Conservation (phyloP, 2,797 vertebrate genomes). For the Syndactyla subalaris region DNA sequence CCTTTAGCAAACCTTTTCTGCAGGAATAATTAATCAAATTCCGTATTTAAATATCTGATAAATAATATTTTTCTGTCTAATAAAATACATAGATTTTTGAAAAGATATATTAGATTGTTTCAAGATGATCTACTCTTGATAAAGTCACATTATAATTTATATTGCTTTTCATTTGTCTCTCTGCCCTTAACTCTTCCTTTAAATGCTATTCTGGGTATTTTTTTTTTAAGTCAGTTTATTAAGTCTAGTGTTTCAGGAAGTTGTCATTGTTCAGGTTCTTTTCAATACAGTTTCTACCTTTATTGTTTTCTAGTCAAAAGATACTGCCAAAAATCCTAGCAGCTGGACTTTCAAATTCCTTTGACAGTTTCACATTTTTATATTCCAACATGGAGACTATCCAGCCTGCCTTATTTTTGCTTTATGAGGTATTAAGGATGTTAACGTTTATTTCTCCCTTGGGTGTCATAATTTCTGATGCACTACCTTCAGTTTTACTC, state of each 20-base stretch:
- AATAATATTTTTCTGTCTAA: not conserved
- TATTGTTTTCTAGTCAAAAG: not conserved
- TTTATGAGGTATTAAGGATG: conserved; percentile 19
- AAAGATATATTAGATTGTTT: not conserved
- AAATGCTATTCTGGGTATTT: not conserved
- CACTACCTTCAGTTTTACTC: not conserved
- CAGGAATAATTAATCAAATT: not conserved
- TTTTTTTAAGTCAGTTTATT: not conserved
- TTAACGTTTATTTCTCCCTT: conserved; percentile 16
- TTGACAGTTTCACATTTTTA: not conserved
- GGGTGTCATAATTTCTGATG: not conserved
- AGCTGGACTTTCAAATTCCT: not conserved
- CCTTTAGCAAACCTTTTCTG: not conserved
- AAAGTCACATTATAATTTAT: not conserved
- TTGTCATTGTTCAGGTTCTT: not conserved
- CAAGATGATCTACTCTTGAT: not conserved
- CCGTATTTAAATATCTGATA: not conserved
- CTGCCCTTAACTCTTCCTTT: not conserved
- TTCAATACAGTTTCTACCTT: not conserved
- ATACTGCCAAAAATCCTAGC: not conserved
- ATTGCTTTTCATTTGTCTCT: not conserved
- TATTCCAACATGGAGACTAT: not conserved
- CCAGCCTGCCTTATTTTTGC: not conserved
- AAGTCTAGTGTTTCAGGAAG: not conserved
- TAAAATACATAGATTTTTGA: not conserved